Conservation (phyloP, 2,113 vertebrate genomes). For the Dascyllus trimaculatus region DNA sequence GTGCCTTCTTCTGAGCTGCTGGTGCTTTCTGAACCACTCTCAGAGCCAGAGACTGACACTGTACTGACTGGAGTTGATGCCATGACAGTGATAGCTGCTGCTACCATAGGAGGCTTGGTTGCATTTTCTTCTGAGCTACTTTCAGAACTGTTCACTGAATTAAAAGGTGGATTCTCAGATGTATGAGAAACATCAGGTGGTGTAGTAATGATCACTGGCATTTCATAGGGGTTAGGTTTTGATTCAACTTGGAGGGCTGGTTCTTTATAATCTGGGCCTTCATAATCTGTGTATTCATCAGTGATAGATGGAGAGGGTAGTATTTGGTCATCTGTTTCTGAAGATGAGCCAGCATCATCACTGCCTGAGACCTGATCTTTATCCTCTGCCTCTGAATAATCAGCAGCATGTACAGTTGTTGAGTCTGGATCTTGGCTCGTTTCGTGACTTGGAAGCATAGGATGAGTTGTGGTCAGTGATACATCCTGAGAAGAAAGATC, state of each 20-base stretch:
- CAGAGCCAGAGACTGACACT: conserved; percentile 37
- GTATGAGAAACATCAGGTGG: conserved; percentile 25
- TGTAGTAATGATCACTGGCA: conserved; percentile 3
- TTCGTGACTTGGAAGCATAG: conserved; percentile 31
- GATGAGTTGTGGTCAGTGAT: conserved; percentile 37
- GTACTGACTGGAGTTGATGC: conserved; percentile 1
- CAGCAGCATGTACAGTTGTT: neutral
- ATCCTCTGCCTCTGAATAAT: neutral
- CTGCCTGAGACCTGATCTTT: conserved; percentile 21
- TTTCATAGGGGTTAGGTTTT: conserved; percentile 20
- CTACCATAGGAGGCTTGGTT: neutral
- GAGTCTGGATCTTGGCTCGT: conserved; percentile 16
- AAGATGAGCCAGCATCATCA: neutral
- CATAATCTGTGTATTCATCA: conserved; percentile 7
- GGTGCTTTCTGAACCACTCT: conserved; percentile 36
- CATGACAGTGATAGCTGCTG: conserved; percentile 15
- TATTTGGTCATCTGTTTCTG: neutral
- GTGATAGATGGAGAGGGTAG: neutral
- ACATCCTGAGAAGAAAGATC: conserved; percentile 34
- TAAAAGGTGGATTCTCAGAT: conserved; percentile 21
- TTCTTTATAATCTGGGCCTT: conserved; percentile 44
- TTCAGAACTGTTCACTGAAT: conserved; percentile 10
- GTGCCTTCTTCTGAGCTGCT: conserved; percentile 52
- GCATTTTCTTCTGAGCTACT: conserved; percentile 28
- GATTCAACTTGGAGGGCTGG: conserved; percentile 34